Conservation (phyloP, 2,113 vertebrate genomes). For the Microcebus tavaratra region DNA sequence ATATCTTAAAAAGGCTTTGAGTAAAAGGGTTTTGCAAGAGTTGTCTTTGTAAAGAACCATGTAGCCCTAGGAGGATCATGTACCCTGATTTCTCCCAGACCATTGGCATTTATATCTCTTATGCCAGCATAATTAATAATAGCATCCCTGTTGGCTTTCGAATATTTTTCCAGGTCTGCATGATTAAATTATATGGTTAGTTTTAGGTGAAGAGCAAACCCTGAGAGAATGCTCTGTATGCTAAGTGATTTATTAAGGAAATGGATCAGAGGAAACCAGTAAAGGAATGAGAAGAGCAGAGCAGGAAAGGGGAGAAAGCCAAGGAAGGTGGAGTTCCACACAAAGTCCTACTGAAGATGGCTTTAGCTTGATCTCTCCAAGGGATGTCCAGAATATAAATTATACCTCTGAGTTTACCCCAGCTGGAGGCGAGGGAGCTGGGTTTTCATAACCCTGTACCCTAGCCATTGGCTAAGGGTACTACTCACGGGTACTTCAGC, state of each 20-base stretch:
- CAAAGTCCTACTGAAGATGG: not conserved
- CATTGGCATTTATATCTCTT: not conserved
- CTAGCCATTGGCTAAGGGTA: not conserved
- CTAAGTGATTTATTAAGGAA: not conserved
- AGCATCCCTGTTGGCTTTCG: not conserved
- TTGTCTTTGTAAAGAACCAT: not conserved
- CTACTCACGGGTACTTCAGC: not conserved
- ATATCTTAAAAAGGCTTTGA: not conserved
- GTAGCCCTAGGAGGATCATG: not conserved
- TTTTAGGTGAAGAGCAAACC: not conserved
- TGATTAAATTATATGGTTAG: not conserved
- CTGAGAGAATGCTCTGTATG: not conserved
- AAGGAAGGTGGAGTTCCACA: not conserved
- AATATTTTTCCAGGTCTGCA: not conserved
- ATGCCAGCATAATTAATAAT: not conserved
- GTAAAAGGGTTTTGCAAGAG: not conserved
- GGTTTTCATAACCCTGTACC: not conserved
- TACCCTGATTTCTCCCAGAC: not conserved
- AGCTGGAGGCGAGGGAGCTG: not conserved
- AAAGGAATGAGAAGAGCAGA: not conserved
- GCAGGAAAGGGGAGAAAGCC: not conserved
- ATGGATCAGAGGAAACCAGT: not conserved
- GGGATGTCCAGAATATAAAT: not conserved
- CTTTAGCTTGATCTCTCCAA: not conserved
- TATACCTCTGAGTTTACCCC: not conserved